A percentile compares a stretch with the other conserved stretches of the same genome.
Conservation (phyloP, 2,113 vertebrate species). For the Eurypyga helias region DNA sequence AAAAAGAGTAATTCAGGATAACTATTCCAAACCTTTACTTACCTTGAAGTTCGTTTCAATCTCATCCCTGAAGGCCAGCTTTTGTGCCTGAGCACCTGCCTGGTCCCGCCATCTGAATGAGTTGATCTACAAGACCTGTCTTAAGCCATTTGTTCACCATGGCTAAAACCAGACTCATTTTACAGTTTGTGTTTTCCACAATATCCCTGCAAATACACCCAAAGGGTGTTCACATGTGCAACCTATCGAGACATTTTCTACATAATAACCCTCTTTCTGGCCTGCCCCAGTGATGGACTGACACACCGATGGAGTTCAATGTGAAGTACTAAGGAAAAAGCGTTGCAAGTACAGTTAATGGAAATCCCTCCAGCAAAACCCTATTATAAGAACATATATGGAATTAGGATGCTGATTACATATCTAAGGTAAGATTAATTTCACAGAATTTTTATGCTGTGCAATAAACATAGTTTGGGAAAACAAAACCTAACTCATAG, state of each 20-base stretch:
- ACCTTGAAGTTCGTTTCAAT: background rate
- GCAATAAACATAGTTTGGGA: background rate
- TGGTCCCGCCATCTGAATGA: background rate
- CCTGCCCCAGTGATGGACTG: rapidly evolving
- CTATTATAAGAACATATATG: rapidly evolving
- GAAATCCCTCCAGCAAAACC: background rate
- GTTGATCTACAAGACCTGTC: background rate
- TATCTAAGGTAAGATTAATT: background rate
- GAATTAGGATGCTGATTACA: background rate
- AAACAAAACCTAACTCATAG: background rate
- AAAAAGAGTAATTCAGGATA: background rate
- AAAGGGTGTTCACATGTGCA: rapidly evolving
- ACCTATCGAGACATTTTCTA: rapidly evolving
- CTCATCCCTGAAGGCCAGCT: background rate
- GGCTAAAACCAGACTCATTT: background rate
- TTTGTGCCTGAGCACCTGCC: background rate
- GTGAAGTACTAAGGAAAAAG: background rate
- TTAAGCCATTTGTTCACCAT: background rate
- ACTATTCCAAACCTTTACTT: background rate
- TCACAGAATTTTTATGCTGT: background rate
- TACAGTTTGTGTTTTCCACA: background rate
- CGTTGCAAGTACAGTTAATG: background rate
- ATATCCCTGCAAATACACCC: background rate
- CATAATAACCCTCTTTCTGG: background rate
- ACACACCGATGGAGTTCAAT: background rate